Base-by-base conservation (phyloP, 2,113 vertebrate species). In the Prunella himalayana region DNA sequence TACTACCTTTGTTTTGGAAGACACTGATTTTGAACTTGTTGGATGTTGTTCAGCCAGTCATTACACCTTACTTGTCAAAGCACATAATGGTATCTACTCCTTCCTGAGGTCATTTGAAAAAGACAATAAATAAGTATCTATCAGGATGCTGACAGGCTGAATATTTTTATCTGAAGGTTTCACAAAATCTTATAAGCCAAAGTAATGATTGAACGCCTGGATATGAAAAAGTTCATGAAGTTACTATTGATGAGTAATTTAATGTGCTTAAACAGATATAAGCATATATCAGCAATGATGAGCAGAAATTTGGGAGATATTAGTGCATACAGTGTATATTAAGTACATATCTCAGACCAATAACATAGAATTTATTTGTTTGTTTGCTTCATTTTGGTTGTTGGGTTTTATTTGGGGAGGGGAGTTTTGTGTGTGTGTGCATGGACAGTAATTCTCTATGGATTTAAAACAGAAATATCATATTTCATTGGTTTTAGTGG, bases 151-250 rank as follows among this genome's bases (percentile, higher is more conserved):
- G 57, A n/a, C 25, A 71, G 9, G 10, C 2, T 85, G 33, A 90
- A 18, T 59, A 57, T 72, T 94, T 93, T 87, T 80, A 72, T 69
- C 17, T 72, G 49, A 85, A 87, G 9, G 2, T 88, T 91, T 89
- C n/a, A 87, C 9, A 49, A 71, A 56, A 68, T 75, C 17, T 56
- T 47, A 11, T 68, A 76, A 85, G 3, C 2, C 17, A 57, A 93
- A 84, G 66, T 78, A 8, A 19, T 82, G 25, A 73, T 80, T 86
- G 73, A 90, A 80, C 7, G 53, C 7, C 7, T 69, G 42, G 13
- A 65, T 65, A 31, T 66, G 49, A 76, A 17, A 44, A 85, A 76
- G 9, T 73, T 70, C 4, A 64, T 51, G 7, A 78, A 76, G 20
- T 80, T 82, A 60, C 25, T 63, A 31, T 2, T 80, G 60, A 59